Conservation (phyloP, 2,113 vertebrate species). For the Phainopepla nitens region DNA sequence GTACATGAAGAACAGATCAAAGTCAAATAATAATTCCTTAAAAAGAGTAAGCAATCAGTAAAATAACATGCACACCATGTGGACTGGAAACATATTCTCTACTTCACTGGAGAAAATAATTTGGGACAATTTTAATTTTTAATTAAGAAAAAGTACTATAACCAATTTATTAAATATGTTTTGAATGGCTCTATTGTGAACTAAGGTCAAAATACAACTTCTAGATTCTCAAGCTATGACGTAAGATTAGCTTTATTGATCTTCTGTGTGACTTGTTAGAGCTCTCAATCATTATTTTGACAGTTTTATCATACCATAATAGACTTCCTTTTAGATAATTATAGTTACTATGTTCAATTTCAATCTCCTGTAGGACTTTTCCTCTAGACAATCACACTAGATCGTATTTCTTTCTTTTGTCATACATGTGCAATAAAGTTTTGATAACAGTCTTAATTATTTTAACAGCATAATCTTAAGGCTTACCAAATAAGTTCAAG, state of each 20-base stretch:
- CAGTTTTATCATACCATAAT: conserved; percentile 76
- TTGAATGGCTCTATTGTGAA: conserved; percentile 38
- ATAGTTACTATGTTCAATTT: conserved; percentile 57
- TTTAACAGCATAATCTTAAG: conserved; percentile 20
- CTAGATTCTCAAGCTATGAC: conserved; percentile 68
- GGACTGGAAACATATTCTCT: background rate
- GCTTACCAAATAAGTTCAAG: background rate
- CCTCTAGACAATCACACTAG: conserved; percentile 37
- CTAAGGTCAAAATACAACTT: conserved; percentile 67
- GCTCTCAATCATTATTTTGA: conserved; percentile 72
- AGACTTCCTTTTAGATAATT: conserved; percentile 71
- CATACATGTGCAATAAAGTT: conserved; percentile 42
- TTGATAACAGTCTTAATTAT: conserved; percentile 38
- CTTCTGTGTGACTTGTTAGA: conserved; percentile 62
- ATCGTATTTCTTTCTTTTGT: conserved; percentile 56
- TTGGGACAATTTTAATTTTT: conserved; percentile 7
- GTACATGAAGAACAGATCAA: background rate
- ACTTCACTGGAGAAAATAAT: background rate
- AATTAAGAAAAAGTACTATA: conserved; percentile 27
- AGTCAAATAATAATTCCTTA: background rate
- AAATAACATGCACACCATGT: background rate
- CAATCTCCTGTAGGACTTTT: conserved; percentile 53
- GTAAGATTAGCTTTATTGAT: conserved; percentile 73
- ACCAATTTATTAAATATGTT: conserved; percentile 52
- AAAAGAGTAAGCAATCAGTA: background rate